A percentile compares a stretch with the other conserved stretches of the same genome.
phyloP scores from a whole-genome alignment of 2,888 invertebrate species.

The Panorpa germanica region DNA sequence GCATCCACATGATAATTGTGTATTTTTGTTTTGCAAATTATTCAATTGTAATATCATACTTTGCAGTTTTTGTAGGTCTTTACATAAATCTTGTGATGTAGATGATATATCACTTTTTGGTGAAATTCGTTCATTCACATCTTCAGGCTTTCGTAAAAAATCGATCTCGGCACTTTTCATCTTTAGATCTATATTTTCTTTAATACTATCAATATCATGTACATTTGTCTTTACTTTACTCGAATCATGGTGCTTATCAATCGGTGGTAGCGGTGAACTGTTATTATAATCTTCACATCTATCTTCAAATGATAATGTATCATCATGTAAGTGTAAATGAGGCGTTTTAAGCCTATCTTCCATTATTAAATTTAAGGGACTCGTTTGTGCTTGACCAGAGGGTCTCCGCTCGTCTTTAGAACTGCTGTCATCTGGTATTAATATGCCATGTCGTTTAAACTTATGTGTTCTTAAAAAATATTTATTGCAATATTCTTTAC shows the following conservation, averaged over 20 bases:
- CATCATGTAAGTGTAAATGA: conserved; percentile 11
- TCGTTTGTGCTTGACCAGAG: conserved; percentile 31
- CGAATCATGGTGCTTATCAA: too few species aligned
- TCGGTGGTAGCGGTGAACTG: too few species aligned
- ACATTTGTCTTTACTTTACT: conserved; percentile 12
- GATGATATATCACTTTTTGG: conserved; percentile 26
- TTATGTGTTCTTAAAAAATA: conserved; percentile 86
- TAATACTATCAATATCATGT: conserved; percentile 11
- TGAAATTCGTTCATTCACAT: conserved; percentile 26
- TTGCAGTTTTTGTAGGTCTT: conserved; percentile 73
- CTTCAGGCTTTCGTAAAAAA: conserved; percentile 20
- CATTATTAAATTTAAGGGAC: conserved; percentile 61
- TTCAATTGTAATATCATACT: conserved; percentile 81
- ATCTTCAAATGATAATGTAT: conserved; percentile 15
- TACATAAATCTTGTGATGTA: conserved; percentile 36
- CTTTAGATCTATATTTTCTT: conserved; percentile 8
- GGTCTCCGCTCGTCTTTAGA: conserved; percentile 20
- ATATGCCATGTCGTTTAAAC: conserved; percentile 80
- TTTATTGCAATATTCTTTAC: conserved; percentile 85
- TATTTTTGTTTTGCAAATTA: conserved; percentile 59
- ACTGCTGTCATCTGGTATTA: conserved; percentile 37
- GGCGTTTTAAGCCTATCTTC: conserved; percentile 15
- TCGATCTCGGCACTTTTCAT: conserved; percentile 13
- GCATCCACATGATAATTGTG: conserved; percentile 39
- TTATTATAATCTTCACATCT: too few species aligned